These are phyloP conservation scores for Epirrita christyi DNA, from an alignment of 2,888 invertebrate species.

Conservation along the genomic window DNA sequence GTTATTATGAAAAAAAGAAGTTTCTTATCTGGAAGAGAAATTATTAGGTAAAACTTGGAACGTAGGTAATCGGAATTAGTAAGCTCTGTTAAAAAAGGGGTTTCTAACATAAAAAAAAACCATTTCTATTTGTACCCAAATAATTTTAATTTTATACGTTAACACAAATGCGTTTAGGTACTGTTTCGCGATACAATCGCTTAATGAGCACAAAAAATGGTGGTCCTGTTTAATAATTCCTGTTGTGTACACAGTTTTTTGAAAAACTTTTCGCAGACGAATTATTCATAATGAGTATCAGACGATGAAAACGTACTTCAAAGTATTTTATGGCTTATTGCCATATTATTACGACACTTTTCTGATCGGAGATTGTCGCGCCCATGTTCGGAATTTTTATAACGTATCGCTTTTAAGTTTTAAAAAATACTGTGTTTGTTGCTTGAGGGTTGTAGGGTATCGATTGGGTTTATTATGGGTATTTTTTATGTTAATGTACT, in stretches of 20 bases:
- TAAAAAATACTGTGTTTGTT: conserved; percentile 64
- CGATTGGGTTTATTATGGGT: conserved; percentile 73
- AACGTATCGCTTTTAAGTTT: conserved; percentile 61
- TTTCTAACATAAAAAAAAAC: too few relatives aligned
- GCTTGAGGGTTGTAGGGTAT: conserved; percentile 71
- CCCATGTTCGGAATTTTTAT: conserved; percentile 71
- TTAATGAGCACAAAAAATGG: conserved; percentile 60
- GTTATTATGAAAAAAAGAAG: too few relatives aligned
- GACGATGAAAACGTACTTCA: conserved; percentile 53
- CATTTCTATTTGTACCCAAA: conserved; percentile 30
- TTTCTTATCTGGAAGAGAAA: too few relatives aligned
- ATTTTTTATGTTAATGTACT: conserved; percentile 76
- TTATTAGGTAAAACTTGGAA: too few relatives aligned
- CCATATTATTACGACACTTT: conserved; percentile 67
- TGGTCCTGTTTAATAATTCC: conserved; percentile 70
- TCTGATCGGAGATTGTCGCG: conserved; percentile 61
- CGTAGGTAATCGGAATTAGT: too few relatives aligned
- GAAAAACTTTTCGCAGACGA: conserved; percentile 70
- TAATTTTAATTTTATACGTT: conserved; percentile 43
- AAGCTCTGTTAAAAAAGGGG: too few relatives aligned
- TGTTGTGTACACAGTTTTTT: conserved; percentile 73
- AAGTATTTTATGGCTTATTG: conserved; percentile 70
- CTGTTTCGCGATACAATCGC: conserved; percentile 51
- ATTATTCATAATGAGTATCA: conserved; percentile 77
- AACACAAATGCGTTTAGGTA: conserved; percentile 46